phyloP scores from a whole-genome alignment of 2,797 vertebrate genomes.

The Alcedo atthis region DNA sequence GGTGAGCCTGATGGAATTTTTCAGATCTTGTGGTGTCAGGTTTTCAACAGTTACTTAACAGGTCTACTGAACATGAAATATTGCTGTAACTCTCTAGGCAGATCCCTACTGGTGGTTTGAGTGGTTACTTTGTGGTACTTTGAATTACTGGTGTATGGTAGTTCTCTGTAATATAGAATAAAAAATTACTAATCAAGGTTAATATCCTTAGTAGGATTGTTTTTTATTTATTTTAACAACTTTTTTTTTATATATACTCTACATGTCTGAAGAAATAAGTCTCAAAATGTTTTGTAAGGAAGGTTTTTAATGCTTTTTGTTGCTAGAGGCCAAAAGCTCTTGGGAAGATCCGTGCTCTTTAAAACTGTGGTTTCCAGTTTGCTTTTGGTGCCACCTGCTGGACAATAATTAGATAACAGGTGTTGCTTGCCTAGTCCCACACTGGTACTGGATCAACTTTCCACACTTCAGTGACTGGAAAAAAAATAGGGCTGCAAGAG shows the following conservation, averaged over 20 bases:
- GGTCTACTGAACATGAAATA: fast-evolving
- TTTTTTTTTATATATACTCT: background rate
- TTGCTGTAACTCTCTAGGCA: background rate
- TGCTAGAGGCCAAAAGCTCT: background rate
- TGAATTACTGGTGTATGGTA: background rate
- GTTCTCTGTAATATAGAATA: background rate
- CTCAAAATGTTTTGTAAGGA: background rate
- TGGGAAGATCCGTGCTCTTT: background rate
- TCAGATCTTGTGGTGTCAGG: fast-evolving
- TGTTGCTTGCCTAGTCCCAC: background rate
- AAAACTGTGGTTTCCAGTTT: background rate
- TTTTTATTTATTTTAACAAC: background rate
- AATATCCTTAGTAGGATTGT: background rate
- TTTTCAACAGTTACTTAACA: background rate
- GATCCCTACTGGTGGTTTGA: background rate
- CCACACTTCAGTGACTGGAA: background rate
- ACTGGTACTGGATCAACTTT: background rate
- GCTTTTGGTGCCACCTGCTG: conserved; percentile 51
- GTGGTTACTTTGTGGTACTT: background rate
- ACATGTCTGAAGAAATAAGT: background rate
- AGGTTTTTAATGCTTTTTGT: background rate
- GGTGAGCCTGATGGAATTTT: conserved; percentile 74
- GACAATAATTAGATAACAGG: background rate
- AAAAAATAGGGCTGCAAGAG: background rate
- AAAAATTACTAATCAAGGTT: background rate